These are phyloP conservation scores for Atta cephalotes DNA, from an alignment of 1,140 invertebrate species.

Conservation along the genomic window DNA sequence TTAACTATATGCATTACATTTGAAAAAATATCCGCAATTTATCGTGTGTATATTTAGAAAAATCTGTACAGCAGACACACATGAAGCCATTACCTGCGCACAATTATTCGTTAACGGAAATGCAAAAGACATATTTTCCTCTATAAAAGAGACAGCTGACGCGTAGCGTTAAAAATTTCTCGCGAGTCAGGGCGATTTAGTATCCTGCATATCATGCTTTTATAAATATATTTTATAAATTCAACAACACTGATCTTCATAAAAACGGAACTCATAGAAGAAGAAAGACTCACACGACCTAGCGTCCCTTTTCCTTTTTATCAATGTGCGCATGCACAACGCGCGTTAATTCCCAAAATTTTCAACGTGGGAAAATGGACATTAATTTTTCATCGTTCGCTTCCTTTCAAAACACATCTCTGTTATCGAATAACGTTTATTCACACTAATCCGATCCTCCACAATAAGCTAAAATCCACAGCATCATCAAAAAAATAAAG, in stretches of 20 bases:
- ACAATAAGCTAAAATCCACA: not conserved
- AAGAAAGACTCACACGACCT: not conserved
- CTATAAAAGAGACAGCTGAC: not conserved
- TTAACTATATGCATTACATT: not conserved
- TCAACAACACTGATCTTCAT: constrained; percentile 5
- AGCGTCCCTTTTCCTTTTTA: constrained; percentile 13
- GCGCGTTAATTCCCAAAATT: constrained; percentile 20
- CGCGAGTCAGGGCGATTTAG: not conserved
- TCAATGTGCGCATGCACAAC: not conserved
- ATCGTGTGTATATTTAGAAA: constrained; percentile 29
- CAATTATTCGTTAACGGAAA: constrained; percentile 18
- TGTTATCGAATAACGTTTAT: constrained; percentile 3
- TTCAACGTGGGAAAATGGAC: constrained; percentile 4
- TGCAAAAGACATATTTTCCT: not conserved
- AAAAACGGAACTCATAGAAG: not conserved
- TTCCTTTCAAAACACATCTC: not conserved
- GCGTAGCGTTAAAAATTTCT: constrained; percentile 37
- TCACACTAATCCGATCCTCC: constrained; percentile 21
- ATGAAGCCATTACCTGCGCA: not conserved
- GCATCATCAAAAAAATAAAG: not conserved
- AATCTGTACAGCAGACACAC: not conserved
- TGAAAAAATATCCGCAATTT: constrained; percentile 24
- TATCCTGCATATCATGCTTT: constrained; percentile 5
- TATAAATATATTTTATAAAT: not conserved
- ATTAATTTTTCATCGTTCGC: constrained; percentile 50